A percentile compares a stretch with the other conserved stretches of the same genome.
Conservation (phyloP, 1,140 invertebrate genomes). For the Sitobion miscanthi region DNA sequence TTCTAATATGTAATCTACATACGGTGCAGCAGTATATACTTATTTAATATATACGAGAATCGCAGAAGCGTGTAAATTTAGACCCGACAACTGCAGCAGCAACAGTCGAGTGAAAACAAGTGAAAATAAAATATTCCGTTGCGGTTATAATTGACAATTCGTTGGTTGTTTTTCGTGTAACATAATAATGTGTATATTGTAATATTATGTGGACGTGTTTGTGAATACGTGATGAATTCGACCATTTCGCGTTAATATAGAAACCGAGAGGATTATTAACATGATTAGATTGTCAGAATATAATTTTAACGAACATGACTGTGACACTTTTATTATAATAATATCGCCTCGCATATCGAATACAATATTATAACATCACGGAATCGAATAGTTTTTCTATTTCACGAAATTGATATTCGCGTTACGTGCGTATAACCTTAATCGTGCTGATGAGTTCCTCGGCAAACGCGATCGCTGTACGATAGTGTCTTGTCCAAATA, state of each 20-base stretch:
- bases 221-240: neutral
- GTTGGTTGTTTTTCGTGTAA: neutral
- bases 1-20: neutral
- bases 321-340: neutral
- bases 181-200: neutral
- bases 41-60: neutral
- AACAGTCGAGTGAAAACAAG: neutral
- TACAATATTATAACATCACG: neutral
- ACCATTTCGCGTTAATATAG: neutral
- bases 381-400: neutral
- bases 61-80: neutral
- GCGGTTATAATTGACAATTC: conserved; percentile 12
- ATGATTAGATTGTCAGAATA: neutral
- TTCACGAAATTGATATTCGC: neutral
- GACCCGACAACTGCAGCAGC: neutral
- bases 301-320: neutral
- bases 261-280: neutral
- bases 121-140: neutral
- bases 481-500: neutral
- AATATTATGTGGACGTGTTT: neutral
- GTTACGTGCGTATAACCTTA: neutral
- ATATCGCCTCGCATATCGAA: neutral
- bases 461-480: neutral
- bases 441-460: neutral
- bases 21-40: neutral